Conservation (phyloP, 1,140 invertebrate genomes). For the Ceratitis capitata region DNA sequence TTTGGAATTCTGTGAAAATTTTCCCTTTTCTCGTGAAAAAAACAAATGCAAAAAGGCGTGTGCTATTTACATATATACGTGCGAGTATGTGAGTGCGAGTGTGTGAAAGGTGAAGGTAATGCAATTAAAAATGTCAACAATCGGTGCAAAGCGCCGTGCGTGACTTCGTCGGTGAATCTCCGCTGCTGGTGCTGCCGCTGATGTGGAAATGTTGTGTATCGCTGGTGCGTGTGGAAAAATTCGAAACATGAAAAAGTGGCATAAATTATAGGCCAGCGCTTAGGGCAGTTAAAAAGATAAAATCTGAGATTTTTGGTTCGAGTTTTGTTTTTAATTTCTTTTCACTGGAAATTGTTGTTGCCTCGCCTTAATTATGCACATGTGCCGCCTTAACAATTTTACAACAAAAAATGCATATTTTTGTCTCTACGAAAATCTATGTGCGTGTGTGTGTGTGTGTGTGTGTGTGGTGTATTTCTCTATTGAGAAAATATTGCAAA, state of each 20-base stretch:
- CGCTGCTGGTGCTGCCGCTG: background rate
- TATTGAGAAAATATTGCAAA: background rate
- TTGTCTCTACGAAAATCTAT: no score
- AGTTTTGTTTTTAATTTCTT: background rate
- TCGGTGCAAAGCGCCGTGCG: background rate
- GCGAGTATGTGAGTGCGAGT: no score
- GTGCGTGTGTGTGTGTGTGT: background rate
- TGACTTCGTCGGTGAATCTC: background rate
- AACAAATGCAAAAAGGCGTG: background rate
- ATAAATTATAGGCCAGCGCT: background rate
- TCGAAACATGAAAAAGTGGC: background rate
- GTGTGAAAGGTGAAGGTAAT: background rate
- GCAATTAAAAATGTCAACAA: slow-evolving; percentile 38
- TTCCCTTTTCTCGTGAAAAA: background rate
- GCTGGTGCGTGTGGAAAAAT: background rate
- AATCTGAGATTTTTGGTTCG: background rate
- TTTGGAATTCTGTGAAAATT: slow-evolving; percentile 20
- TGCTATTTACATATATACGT: no score
- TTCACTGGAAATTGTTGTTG: background rate
- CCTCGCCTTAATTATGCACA: slow-evolving; percentile 2
- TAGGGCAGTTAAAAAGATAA: background rate
- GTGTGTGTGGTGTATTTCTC: background rate
- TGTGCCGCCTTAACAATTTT: background rate
- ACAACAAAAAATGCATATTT: background rate
- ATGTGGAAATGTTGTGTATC: slow-evolving; percentile 30